Evolutionary conservation across 2,797 vertebrate genomes (phyloP).

Genomic region (Rhincodon typus): DNA sequence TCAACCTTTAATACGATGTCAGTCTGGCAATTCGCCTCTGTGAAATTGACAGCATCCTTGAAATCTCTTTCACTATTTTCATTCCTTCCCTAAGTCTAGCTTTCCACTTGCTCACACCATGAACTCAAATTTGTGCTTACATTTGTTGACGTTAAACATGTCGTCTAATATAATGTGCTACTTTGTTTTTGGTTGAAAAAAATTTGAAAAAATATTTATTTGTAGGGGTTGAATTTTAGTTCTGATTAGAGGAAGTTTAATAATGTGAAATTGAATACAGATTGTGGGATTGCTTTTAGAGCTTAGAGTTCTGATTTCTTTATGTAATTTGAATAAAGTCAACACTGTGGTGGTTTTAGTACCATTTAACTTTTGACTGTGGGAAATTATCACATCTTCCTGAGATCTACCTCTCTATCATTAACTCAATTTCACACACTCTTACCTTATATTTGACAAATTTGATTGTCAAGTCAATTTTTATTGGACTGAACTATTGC

Average conservation of each 20-base stretch:
- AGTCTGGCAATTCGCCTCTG: neutral
- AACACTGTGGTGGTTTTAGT: neutral
- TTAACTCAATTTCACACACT: neutral
- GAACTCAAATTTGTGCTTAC: neutral
- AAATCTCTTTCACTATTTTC: neutral
- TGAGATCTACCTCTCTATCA: neutral
- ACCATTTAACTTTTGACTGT: neutral
- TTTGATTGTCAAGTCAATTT: conserved; percentile 27
- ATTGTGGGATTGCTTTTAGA: neutral
- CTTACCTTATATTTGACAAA: neutral
- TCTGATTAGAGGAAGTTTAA: neutral
- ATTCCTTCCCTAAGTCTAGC: neutral
- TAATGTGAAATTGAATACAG: neutral
- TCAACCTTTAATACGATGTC: neutral
- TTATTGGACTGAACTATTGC: neutral
- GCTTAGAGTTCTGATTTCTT: neutral
- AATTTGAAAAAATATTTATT: neutral
- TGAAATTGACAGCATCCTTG: neutral
- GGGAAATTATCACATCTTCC: neutral
- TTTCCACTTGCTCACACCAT: neutral
- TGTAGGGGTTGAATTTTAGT: neutral
- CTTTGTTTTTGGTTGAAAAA: neutral
- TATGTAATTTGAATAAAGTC: neutral
- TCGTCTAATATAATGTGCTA: neutral
- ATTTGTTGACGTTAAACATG: neutral